Evolutionary conservation across 2,113 vertebrate species (phyloP), one percentile per base, ranked within the genome.

Genomic region (Atherinomorus stipes): DNA sequence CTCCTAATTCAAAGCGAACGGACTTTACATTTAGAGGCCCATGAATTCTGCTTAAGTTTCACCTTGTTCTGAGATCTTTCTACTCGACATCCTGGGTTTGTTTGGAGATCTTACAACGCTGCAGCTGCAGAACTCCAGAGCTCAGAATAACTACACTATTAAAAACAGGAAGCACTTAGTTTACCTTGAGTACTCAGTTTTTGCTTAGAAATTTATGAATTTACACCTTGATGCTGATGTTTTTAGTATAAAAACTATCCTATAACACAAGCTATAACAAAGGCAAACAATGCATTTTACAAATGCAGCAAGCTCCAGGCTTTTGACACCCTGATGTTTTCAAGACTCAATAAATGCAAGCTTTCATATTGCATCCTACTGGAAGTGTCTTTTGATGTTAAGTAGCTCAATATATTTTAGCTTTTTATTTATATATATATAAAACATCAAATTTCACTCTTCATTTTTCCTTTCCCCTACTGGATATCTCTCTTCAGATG

Each of bases 401-500:
- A 37, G 3, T 38, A 0, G 8, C 12, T 25, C n/a, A 69, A n/a
- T 15, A 44, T 21, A 7, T 59, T 54, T 59, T 54, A 22, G 16
- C 12, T 4, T 21, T 2, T 25, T 53, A 8, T 53, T 45, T 8
- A 23, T 7, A 40, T 9, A 19, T n/a, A 22, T 11, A 53, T 23
- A 23, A 44, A 19, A 40, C 4, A 31, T 51, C 50, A 44, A 67
- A 42, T 53, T 49, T 28, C 34, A 25, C 26, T 66, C 13, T 11
- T 31, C 45, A 23, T 70, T 40, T 19, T 25, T 10, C 18, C 42
- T 38, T 4, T 49, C 1, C 18, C 31, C 9, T 4, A 15, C 21
- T 22, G 40, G 15, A 50, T 19, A 58, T 22, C 19, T 31, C 23
- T 64, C 64, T 23, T 92, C 83, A 91, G 49, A 90, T 80, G 40